Percentiles rank a stretch among this genome's conserved stretches.
These are phyloP conservation scores for Tamandua tetradactyla DNA, from an alignment of 2,797 vertebrate genomes.

Conservation along the genomic window DNA sequence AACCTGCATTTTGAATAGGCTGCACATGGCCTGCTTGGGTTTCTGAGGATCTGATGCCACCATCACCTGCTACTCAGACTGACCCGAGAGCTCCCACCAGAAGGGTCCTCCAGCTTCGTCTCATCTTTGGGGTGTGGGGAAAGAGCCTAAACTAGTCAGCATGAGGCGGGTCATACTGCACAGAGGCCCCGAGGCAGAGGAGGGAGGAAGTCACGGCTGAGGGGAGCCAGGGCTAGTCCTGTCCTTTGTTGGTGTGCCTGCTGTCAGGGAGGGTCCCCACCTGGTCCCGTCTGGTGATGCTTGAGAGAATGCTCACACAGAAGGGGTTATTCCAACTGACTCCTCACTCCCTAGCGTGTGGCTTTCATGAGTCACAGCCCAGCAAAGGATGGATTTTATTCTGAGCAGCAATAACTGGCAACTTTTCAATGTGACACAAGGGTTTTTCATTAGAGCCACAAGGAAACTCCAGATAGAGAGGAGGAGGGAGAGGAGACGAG, in stretches of 20 bases:
- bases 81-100: not conserved
- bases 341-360: not conserved
- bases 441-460: constrained; percentile 55
- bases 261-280: constrained; percentile 14
- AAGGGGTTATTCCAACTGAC: constrained; percentile 9
- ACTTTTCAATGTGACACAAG: constrained; percentile 54
- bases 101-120: not conserved
- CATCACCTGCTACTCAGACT: not conserved
- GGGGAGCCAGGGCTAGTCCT: not conserved
- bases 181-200: not conserved
- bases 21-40: not conserved
- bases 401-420: constrained; percentile 62
- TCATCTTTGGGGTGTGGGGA: not conserved
- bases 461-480: constrained; percentile 52
- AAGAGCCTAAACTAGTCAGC: not conserved
- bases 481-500: constrained; percentile 4
- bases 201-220: not conserved
- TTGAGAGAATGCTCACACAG: not conserved
- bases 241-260: constrained; percentile 50
- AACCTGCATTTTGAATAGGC: not conserved
- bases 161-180: not conserved
- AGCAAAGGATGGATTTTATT: constrained; percentile 42
- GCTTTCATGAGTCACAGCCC: not conserved
- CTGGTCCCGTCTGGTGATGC: constrained; percentile 25
- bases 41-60: not conserved